These are phyloP conservation scores for Mycteria americana DNA, from an alignment of 2,797 vertebrate genomes.

Conservation along the genomic window DNA sequence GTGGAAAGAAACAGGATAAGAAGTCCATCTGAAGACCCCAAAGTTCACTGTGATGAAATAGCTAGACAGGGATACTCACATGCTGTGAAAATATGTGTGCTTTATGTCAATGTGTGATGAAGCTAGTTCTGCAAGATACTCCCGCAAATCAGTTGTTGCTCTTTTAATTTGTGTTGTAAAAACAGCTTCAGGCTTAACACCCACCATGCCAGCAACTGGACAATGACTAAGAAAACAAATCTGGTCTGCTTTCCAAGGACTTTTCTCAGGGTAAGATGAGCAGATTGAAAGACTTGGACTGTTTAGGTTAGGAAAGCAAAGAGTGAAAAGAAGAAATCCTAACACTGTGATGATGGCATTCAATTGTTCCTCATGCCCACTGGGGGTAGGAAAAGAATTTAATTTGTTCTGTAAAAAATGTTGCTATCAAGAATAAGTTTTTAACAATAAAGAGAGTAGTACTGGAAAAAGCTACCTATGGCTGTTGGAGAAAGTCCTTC, in stretches of 20 bases:
- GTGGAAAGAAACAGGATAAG: neutral
- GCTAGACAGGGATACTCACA: neutral
- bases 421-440: neutral
- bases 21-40: neutral
- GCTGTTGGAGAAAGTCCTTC: neutral
- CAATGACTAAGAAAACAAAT: slow-evolving; percentile 16
- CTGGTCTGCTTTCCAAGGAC: neutral
- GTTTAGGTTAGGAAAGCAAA: neutral
- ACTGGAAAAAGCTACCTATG: neutral
- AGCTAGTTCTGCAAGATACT: neutral
- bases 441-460: neutral
- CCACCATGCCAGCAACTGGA: neutral
- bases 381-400: neutral
- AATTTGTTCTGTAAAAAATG: neutral
- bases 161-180: neutral
- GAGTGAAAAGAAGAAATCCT: neutral
- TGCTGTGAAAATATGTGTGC: neutral
- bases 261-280: neutral
- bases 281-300: neutral
- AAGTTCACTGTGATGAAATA: neutral
- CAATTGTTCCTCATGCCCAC: neutral
- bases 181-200: neutral
- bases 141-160: neutral
- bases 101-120: slow-evolving; percentile 6
- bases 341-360: neutral